These are phyloP conservation scores for Ochotona curzoniae DNA, from an alignment of 2,113 vertebrate genomes.

Conservation along the genomic window DNA sequence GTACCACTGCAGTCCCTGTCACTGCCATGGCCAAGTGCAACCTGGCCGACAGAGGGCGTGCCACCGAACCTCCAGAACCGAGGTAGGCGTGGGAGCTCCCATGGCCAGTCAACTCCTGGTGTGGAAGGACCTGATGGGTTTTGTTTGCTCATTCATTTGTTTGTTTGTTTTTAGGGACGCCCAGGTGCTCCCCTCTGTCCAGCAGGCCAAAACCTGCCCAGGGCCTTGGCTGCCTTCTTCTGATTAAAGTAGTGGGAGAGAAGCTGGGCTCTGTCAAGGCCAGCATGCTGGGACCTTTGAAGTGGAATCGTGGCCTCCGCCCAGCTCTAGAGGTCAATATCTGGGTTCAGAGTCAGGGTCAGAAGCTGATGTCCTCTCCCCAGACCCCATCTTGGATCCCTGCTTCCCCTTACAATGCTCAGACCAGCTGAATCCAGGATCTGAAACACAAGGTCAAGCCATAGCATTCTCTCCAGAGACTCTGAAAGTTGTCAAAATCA, in stretches of 20 bases:
- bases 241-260: too few species aligned
- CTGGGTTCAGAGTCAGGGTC: not conserved
- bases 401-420: accelerated
- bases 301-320: not conserved
- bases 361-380: not conserved
- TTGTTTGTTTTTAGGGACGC: too few species aligned
- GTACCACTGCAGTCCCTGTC: not conserved
- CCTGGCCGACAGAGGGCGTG: not conserved
- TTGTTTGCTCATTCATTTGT: too few species aligned
- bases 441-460: not conserved
- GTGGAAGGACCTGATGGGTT: too few species aligned
- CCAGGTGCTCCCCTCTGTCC: too few species aligned
- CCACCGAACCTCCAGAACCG: accelerated
- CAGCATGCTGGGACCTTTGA: not conserved
- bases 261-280: too few species aligned
- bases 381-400: not conserved
- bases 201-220: too few species aligned
- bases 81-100: too few species aligned
- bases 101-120: accelerated
- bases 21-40: accelerated
- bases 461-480: not conserved
- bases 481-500: too few species aligned
- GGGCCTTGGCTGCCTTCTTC: too few species aligned
- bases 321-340: not conserved
- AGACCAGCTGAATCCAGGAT: not conserved